phyloP scores from a whole-genome alignment of 2,888 invertebrate genomes.

The Apodemia hepburni region DNA sequence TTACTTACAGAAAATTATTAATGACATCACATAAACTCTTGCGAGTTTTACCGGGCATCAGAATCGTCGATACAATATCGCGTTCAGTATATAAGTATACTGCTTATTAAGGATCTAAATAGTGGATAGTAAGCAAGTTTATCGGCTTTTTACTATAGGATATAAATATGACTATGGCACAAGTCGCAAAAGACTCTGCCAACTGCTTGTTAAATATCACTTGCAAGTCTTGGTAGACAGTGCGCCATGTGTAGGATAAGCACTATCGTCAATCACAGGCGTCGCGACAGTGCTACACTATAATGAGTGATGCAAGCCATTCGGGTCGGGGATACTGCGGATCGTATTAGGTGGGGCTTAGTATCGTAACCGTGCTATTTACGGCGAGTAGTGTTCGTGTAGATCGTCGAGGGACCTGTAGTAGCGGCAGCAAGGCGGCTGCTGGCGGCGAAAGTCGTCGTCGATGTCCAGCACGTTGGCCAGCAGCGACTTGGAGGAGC shows the following conservation, averaged over 20 bases:
- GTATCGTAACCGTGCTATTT: constrained; percentile 78
- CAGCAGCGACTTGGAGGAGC: constrained; percentile 95
- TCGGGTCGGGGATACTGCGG: constrained; percentile 72
- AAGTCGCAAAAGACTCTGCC: not conserved
- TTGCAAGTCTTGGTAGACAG: not conserved
- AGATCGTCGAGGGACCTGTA: constrained; percentile 86
- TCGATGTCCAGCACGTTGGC: constrained; percentile 98
- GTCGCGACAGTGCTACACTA: constrained; percentile 1
- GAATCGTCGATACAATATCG: no score
- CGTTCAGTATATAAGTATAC: no score
- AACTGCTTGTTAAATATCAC: not conserved
- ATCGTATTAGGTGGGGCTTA: constrained; percentile 72
- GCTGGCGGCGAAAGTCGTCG: constrained; percentile 94
- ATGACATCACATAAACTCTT: no score
- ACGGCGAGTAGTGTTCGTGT: constrained; percentile 80
- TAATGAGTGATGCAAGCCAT: constrained; percentile 48
- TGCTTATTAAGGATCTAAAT: no score
- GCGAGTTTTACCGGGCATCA: no score
- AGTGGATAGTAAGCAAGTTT: no score
- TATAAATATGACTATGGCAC: no score
- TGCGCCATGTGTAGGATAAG: not conserved
- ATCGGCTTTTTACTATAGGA: no score
- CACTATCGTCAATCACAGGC: not conserved
- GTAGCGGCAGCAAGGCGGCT: constrained; percentile 87
- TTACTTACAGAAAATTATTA: no score